Percentiles rank a stretch among this genome's conserved stretches.
Evolutionary conservation across 2,888 invertebrate species (phyloP).

Genomic region (Tipula helvola): DNA sequence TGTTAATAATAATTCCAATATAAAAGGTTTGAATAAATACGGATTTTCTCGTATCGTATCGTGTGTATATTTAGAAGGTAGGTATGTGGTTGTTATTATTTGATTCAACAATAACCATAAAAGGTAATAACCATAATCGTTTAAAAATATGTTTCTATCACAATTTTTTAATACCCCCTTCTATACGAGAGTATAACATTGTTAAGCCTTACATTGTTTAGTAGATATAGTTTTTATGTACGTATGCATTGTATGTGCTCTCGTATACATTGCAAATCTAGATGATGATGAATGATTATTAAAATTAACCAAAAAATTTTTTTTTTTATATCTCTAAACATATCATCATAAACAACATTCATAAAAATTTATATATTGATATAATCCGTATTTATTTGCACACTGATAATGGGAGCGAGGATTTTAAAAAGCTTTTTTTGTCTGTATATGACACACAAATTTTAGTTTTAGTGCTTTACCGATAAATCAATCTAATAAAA

Average conservation of each 20-base stretch:
- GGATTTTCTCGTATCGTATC: not conserved
- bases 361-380: not conserved
- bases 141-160: not conserved
- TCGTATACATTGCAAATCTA: not conserved
- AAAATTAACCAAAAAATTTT: not conserved
- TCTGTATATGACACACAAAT: too few species aligned
- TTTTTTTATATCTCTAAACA: not conserved
- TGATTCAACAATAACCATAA: not conserved
- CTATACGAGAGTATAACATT: not conserved
- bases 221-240: not conserved
- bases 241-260: not conserved
- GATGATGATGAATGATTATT: not conserved
- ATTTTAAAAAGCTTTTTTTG: not conserved
- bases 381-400: not conserved
- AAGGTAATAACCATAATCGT: conserved; percentile 4
- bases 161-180: not conserved
- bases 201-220: not conserved
- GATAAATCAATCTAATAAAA: too few species aligned
- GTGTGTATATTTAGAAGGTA: not conserved
- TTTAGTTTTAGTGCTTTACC: too few species aligned
- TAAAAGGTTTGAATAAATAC: not conserved
- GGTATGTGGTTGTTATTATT: not conserved
- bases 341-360: not conserved
- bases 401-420: not conserved
- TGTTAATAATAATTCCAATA: not conserved